Conservation (phyloP, 2,888 invertebrate species). For the Rhabditoides inermis region DNA sequence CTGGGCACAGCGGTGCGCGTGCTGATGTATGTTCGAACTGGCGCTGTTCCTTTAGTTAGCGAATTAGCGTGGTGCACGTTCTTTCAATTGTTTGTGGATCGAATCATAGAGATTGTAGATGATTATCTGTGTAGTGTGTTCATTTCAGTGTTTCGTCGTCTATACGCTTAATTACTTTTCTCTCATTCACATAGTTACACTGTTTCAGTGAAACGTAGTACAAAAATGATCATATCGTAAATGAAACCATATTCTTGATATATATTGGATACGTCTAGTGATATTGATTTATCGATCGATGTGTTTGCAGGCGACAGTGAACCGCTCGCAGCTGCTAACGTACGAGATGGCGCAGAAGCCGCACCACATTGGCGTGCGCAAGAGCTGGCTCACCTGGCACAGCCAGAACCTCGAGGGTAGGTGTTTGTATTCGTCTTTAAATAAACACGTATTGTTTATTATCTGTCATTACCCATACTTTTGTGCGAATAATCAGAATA, state of each 20-base stretch:
- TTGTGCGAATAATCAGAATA: too few relatives aligned
- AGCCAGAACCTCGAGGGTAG: constrained; percentile 52
- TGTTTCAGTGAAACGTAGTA: background rate
- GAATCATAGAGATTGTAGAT: too few relatives aligned
- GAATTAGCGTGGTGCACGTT: too few relatives aligned
- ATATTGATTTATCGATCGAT: constrained; percentile 4
- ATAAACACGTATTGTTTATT: too few relatives aligned
- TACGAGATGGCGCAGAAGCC: constrained; percentile 57
- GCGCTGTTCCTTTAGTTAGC: too few relatives aligned
- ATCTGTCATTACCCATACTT: too few relatives aligned
- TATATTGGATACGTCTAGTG: background rate
- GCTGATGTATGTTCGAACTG: too few relatives aligned
- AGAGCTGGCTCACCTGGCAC: constrained; percentile 57
- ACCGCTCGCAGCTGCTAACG: constrained; percentile 52
- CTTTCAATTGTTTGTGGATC: too few relatives aligned
- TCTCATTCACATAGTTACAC: background rate
- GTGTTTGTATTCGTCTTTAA: background rate
- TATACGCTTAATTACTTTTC: too few relatives aligned
- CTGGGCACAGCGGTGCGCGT: too few relatives aligned
- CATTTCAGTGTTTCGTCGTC: too few relatives aligned
- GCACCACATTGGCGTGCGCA: constrained; percentile 55
- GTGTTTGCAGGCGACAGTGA: constrained; percentile 33
- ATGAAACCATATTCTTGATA: background rate
- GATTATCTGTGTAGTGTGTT: too few relatives aligned
- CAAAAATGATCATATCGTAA: background rate